Conservation (phyloP, 2,888 invertebrate genomes). For the Dusona sp. region DNA sequence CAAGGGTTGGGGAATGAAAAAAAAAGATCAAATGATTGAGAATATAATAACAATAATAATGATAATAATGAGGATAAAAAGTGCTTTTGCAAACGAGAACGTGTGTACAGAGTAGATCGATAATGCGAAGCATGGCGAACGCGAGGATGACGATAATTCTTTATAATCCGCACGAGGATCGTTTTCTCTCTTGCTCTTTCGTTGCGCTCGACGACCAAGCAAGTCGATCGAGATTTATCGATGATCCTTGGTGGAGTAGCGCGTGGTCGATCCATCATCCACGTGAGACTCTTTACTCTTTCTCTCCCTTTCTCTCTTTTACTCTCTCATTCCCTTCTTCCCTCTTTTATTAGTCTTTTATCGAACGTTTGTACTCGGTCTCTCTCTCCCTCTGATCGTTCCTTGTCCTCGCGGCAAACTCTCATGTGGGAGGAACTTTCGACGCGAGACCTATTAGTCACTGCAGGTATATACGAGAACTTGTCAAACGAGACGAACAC, state of each 20-base stretch:
- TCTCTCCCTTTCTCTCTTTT: conserved; percentile 5
- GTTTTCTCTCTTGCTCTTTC: conserved; percentile 37
- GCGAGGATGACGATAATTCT: conserved; percentile 66
- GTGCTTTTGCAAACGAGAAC: conserved; percentile 55
- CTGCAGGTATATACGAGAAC: conserved; percentile 53
- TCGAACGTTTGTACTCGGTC: conserved; percentile 1
- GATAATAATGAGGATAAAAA: conserved; percentile 39
- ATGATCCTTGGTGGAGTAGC: conserved; percentile 70
- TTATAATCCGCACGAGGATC: conserved; percentile 63
- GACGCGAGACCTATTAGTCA: conserved; percentile 72
- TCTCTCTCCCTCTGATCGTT: conserved; percentile 17
- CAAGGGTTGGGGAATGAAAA: conserved; percentile 19
- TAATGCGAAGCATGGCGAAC: conserved; percentile 48
- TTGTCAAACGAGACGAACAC: conserved; percentile 70
- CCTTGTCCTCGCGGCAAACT: conserved; percentile 41
- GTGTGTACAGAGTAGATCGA: conserved; percentile 59
- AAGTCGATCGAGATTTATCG: conserved; percentile 72
- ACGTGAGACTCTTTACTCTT: conserved; percentile 36
- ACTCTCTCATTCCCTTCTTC: conserved; percentile 18
- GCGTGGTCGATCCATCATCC: conserved; percentile 72
- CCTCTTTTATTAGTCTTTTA: conserved; percentile 16
- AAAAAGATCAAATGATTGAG: conserved; percentile 20
- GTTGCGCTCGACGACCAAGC: conserved; percentile 40
- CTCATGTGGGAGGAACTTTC: conserved; percentile 66
- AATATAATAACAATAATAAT: conserved; percentile 37